These are phyloP conservation scores for Drosophila niveifrons DNA, from an alignment of 2,888 invertebrate genomes.

Conservation along the genomic window DNA sequence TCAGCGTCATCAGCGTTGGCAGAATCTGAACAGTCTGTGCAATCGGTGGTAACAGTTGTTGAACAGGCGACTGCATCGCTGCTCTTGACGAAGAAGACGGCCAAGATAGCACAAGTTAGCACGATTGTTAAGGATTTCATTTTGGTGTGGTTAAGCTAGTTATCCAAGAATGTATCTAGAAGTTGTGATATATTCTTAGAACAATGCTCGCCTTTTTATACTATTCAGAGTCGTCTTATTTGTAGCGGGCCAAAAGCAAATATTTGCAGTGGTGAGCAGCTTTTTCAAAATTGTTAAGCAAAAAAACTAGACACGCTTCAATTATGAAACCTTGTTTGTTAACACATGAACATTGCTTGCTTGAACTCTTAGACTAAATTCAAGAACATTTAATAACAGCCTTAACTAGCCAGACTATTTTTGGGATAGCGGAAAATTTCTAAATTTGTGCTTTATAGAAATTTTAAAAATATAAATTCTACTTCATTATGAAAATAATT, in stretches of 20 bases:
- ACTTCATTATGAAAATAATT: too few relatives aligned
- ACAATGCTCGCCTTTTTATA: too few relatives aligned
- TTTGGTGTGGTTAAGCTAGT: background rate
- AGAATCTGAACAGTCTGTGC: conserved; percentile 33
- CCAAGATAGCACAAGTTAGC: conserved; percentile 27
- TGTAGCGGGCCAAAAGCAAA: too few relatives aligned
- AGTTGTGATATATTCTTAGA: conserved; percentile 14
- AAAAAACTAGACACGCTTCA: too few relatives aligned
- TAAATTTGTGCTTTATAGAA: too few relatives aligned
- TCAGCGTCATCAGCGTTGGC: conserved; percentile 11
- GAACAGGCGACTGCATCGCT: conserved; percentile 39
- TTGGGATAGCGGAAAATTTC: too few relatives aligned
- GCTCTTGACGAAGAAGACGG: conserved; percentile 18
- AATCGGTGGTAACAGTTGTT: conserved; percentile 17
- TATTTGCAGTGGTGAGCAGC: too few relatives aligned
- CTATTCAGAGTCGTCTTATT: too few relatives aligned
- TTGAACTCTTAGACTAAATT: background rate
- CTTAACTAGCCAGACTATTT: too few relatives aligned
- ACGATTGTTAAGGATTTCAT: conserved; percentile 34
- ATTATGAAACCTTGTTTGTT: background rate
- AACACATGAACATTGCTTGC: background rate
- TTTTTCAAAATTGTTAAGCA: conserved; percentile 2
- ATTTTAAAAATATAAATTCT: too few relatives aligned
- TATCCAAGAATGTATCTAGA: background rate
- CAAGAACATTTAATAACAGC: background rate